Evolutionary conservation across 2,888 invertebrate genomes (phyloP).

Genomic region (Lasioglossum marginatum): DNA sequence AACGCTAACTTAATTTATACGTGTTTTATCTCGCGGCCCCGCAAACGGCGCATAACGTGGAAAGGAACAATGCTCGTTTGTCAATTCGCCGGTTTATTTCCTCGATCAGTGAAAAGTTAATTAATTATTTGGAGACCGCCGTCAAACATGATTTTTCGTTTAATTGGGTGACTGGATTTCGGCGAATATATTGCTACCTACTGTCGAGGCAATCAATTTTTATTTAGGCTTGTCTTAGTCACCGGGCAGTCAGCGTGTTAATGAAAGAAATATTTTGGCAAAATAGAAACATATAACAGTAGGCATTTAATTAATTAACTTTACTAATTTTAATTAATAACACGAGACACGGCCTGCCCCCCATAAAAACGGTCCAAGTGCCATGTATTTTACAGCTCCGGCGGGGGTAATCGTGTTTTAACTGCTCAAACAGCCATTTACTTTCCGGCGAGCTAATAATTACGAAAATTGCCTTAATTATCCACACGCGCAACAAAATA

Average conservation of each 20-base stretch:
- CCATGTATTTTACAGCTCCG: not conserved
- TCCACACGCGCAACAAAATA: not conserved
- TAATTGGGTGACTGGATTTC: not conserved
- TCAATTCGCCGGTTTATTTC: conserved; percentile 17
- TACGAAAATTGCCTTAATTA: conserved; percentile 4
- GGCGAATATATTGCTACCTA: not conserved
- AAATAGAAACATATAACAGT: too few species aligned
- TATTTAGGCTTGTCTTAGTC: too few species aligned
- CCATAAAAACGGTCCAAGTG: not conserved
- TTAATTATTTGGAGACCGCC: not conserved
- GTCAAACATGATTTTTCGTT: not conserved
- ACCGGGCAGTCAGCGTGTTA: too few species aligned
- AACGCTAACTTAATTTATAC: conserved; percentile 44
- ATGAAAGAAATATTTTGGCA: too few species aligned
- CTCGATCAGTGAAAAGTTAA: conserved; percentile 16
- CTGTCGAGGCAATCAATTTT: too few species aligned
- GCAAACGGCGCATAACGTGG: conserved; percentile 25
- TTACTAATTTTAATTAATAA: too few species aligned
- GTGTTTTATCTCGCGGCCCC: conserved; percentile 29
- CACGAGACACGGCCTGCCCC: not conserved
- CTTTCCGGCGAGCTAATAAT: not conserved
- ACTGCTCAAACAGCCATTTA: not conserved
- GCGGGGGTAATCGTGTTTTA: not conserved
- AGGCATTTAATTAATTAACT: not conserved
- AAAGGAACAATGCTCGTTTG: conserved; percentile 35